Conservation (phyloP, 2,888 invertebrate species). For the Xanthia icteritia region DNA sequence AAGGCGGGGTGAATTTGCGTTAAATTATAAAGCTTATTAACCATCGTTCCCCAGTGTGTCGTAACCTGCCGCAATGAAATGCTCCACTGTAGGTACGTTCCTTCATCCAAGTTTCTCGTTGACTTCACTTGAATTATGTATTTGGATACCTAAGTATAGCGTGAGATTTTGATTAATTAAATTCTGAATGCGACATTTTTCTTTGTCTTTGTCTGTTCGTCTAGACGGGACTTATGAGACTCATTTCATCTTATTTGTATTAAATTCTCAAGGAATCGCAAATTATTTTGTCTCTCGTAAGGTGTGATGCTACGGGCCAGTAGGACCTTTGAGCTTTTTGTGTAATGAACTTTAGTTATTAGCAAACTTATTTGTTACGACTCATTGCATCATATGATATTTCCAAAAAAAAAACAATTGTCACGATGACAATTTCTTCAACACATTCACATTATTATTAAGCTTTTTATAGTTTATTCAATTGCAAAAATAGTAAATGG, state of each 20-base stretch:
- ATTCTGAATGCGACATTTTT: slow-evolving; percentile 68
- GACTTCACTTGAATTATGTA: slow-evolving; percentile 76
- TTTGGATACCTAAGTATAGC: slow-evolving; percentile 66
- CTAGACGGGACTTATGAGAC: slow-evolving; percentile 54
- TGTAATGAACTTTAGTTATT: not conserved
- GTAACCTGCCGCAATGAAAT: slow-evolving; percentile 84
- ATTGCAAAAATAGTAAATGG: slow-evolving; percentile 45
- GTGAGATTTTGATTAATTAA: slow-evolving; percentile 77
- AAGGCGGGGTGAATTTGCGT: slow-evolving; percentile 79
- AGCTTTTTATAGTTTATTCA: slow-evolving; percentile 17
- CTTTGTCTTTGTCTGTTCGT: slow-evolving; percentile 61
- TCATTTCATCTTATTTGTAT: slow-evolving; percentile 55
- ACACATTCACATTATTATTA: not conserved
- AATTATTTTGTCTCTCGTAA: slow-evolving; percentile 42
- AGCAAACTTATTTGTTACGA: slow-evolving; percentile 27
- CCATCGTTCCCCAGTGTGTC: slow-evolving; percentile 86
- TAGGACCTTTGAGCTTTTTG: not conserved
- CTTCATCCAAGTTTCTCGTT: slow-evolving; percentile 73
- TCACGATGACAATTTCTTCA: slow-evolving; percentile 36
- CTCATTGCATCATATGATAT: not conserved
- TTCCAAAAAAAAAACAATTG: slow-evolving; percentile 9
- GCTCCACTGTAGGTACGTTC: slow-evolving; percentile 70
- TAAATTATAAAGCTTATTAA: slow-evolving; percentile 89
- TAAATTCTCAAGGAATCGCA: slow-evolving; percentile 45
- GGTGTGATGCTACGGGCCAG: not conserved